A percentile compares a stretch with the other conserved stretches of the same genome.
Evolutionary conservation across 2,797 vertebrate species (phyloP).

Genomic region (Peromyscus nudipes): DNA sequence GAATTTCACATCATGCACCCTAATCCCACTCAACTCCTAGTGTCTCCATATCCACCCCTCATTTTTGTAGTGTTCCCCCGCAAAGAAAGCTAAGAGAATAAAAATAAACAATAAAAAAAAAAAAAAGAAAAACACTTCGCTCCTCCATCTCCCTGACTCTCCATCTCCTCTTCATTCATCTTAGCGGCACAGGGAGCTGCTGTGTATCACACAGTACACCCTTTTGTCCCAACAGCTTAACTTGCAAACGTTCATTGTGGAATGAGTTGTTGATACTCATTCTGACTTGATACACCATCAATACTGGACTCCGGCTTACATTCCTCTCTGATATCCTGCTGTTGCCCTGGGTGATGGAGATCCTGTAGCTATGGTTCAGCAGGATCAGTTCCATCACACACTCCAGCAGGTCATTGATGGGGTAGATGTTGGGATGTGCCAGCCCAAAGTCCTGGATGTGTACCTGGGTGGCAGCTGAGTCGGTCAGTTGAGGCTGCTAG

Average conservation of each 20-base stretch:
- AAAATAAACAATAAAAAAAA: not conserved
- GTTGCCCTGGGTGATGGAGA: not conserved
- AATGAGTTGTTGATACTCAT: not conserved
- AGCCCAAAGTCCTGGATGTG: not conserved
- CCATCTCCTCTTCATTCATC: not conserved
- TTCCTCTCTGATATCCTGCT: not conserved
- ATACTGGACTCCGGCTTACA: not conserved
- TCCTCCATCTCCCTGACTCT: not conserved
- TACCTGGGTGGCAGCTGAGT: not conserved
- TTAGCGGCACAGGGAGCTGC: no score
- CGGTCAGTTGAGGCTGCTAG: not conserved
- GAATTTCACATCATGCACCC: not conserved
- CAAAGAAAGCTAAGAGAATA: not conserved
- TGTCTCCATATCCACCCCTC: not conserved
- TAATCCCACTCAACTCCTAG: not conserved
- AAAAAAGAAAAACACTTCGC: not conserved
- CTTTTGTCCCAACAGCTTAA: not conserved
- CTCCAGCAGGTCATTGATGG: not conserved
- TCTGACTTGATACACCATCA: not conserved
- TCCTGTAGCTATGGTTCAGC: not conserved
- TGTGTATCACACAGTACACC: not conserved
- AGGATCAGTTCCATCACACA: not conserved
- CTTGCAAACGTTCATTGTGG: not conserved
- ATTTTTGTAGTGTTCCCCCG: not conserved
- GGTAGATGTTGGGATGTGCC: not conserved